Percentiles rank a stretch among this genome's conserved stretches.
Evolutionary conservation across 64 coral and sea anemone species (phyloP).

Genomic region (Montipora cactus): DNA sequence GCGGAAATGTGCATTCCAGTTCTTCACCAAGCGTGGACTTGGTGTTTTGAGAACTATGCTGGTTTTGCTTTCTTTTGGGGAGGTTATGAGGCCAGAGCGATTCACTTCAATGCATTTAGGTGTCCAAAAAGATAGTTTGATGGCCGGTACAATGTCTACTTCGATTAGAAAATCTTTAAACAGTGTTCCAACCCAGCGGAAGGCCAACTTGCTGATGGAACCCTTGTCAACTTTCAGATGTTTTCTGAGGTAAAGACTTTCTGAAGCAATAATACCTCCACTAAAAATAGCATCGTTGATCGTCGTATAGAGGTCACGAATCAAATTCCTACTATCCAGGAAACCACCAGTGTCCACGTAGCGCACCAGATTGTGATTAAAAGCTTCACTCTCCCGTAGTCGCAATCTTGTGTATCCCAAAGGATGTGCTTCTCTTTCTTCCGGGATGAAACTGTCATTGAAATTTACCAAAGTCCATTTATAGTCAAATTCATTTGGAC

Average conservation of each 20-base stretch:
- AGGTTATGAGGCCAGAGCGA: slow-evolving; percentile 59
- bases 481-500: slow-evolving; percentile 68
- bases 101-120: slow-evolving; percentile 71
- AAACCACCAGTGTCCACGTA: slow-evolving; percentile 65
- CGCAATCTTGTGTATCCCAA: slow-evolving; percentile 62
- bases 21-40: slow-evolving; percentile 66
- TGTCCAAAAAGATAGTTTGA: slow-evolving; percentile 74
- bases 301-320: slow-evolving; percentile 69
- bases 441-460: slow-evolving; percentile 64
- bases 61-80: slow-evolving; percentile 63
- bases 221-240: slow-evolving; percentile 75
- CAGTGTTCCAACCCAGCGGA: slow-evolving; percentile 77
- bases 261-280: slow-evolving; percentile 67
- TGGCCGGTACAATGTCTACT: slow-evolving; percentile 73
- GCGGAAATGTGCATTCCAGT: slow-evolving; percentile 74
- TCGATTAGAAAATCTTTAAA: slow-evolving; percentile 73
- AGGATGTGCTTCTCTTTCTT: slow-evolving; percentile 69
- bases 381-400: slow-evolving; percentile 71
- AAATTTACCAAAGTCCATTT: slow-evolving; percentile 68
- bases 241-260: slow-evolving; percentile 71
- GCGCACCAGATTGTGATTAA: slow-evolving; percentile 46
- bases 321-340: slow-evolving; percentile 74
- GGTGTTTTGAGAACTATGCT: slow-evolving; percentile 73
- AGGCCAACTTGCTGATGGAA: slow-evolving; percentile 74
- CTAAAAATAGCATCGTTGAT: slow-evolving; percentile 72